Conservation (phyloP, 2,888 invertebrate species). For the Germaria angustata region DNA sequence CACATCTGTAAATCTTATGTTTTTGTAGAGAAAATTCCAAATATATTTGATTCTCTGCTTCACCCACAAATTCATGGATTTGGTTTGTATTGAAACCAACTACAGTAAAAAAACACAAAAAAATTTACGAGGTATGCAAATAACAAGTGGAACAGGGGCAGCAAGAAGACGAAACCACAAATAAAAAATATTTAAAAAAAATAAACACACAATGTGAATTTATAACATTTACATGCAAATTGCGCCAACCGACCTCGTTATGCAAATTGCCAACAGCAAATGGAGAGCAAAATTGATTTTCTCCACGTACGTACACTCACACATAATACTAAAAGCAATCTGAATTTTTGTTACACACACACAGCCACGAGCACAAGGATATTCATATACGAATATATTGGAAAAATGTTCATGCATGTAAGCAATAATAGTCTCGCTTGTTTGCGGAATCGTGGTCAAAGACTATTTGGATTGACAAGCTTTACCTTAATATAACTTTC, state of each 20-base stretch:
- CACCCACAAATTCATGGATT: not conserved
- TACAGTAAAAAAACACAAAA: not conserved
- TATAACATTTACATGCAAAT: constrained; percentile 80
- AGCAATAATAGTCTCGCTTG: constrained; percentile 19
- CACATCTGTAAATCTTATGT: not conserved
- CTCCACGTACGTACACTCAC: constrained; percentile 47
- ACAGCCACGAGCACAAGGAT: not conserved
- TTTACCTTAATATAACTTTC: not conserved
- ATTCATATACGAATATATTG: not conserved
- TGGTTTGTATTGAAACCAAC: constrained; percentile 3
- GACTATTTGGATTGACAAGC: constrained; percentile 1
- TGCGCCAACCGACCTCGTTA: constrained; percentile 80
- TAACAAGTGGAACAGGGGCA: not conserved
- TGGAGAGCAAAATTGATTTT: constrained; percentile 80
- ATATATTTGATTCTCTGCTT: not conserved
- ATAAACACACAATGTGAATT: constrained; percentile 72
- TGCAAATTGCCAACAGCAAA: constrained; percentile 80
- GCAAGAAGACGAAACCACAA: not conserved
- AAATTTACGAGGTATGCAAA: not conserved
- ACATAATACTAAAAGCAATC: no score
- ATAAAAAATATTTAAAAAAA: constrained; percentile 1
- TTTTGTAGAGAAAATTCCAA: constrained; percentile 1
- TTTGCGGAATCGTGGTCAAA: not conserved
- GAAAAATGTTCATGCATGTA: not conserved
- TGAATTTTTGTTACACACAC: not conserved